A percentile compares a stretch with the other conserved stretches of the same genome.
Conservation (phyloP, 2,888 invertebrate genomes). For the Eristalis intricaria region DNA sequence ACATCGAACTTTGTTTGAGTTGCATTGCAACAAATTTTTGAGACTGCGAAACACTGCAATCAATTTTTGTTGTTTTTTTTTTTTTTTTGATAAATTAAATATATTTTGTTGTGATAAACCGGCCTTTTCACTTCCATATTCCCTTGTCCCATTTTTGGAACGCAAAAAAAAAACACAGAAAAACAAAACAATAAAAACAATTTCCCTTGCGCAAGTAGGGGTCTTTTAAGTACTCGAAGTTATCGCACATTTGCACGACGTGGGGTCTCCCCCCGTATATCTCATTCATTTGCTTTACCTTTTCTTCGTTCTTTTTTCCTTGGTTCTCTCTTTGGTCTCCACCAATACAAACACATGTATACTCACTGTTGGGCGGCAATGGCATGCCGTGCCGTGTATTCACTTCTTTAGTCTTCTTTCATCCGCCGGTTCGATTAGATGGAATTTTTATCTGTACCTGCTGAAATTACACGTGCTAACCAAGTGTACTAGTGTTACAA, state of each 20-base stretch:
- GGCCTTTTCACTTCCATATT: neutral
- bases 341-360: constrained; percentile 12
- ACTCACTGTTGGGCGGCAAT: neutral
- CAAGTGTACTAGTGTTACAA: neutral
- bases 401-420: constrained; percentile 59
- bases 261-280: constrained; percentile 16
- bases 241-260: constrained; percentile 15
- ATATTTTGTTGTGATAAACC: neutral
- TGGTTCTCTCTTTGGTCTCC: neutral
- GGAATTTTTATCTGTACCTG: neutral
- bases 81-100: neutral
- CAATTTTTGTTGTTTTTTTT: neutral
- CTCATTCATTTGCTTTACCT: neutral
- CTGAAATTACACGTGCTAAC: constrained; percentile 37
- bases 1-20: too few species aligned
- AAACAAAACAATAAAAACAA: constrained; percentile 10
- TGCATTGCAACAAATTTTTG: too few species aligned
- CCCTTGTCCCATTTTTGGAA: neutral
- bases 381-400: neutral
- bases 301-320: constrained; percentile 5
- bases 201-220: neutral
- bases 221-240: constrained; percentile 20
- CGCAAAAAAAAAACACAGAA: constrained; percentile 5
- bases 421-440: constrained; percentile 61
- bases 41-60: too few species aligned